Conservation (phyloP, 2,888 invertebrate species). For the Nemoura dubitans region DNA sequence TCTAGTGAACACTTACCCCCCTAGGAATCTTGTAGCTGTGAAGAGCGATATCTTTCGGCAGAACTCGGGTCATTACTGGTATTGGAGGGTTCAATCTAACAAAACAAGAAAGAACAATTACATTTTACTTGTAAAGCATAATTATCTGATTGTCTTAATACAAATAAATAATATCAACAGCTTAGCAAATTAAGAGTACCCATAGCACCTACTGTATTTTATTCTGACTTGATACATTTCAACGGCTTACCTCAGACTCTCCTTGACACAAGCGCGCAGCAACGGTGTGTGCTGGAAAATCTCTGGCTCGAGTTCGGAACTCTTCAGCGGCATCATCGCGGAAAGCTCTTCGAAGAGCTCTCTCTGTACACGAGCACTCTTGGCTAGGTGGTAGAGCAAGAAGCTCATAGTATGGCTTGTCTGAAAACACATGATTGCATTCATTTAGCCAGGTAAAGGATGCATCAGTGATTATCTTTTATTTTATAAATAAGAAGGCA, state of each 20-base stretch:
- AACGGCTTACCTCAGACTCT: conserved; percentile 65
- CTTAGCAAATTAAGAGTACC: no score
- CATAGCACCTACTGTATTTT: no score
- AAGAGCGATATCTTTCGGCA: conserved; percentile 68
- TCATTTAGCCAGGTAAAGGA: no score
- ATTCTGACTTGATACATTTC: no score
- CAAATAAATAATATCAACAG: no score
- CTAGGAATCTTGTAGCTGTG: conserved; percentile 68
- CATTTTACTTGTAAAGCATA: no score
- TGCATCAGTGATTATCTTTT: no score
- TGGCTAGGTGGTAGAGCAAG: conserved; percentile 73
- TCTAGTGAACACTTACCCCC: conserved; percentile 55
- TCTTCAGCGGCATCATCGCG: conserved; percentile 56
- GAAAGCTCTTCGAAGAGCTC: conserved; percentile 69
- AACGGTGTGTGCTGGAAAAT: conserved; percentile 61
- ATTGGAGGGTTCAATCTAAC: conserved; percentile 71
- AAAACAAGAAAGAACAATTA: no score
- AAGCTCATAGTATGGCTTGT: conserved; percentile 70
- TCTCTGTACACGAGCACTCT: conserved; percentile 70
- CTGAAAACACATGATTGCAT: conserved; percentile 57
- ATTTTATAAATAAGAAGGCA: no score
- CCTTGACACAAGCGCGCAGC: conserved; percentile 72
- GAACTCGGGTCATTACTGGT: conserved; percentile 68
- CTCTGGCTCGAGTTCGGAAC: conserved; percentile 56
- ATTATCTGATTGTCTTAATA: no score